Base-by-base conservation (phyloP, 2,113 vertebrate species). In the Galeopterus variegatus region DNA sequence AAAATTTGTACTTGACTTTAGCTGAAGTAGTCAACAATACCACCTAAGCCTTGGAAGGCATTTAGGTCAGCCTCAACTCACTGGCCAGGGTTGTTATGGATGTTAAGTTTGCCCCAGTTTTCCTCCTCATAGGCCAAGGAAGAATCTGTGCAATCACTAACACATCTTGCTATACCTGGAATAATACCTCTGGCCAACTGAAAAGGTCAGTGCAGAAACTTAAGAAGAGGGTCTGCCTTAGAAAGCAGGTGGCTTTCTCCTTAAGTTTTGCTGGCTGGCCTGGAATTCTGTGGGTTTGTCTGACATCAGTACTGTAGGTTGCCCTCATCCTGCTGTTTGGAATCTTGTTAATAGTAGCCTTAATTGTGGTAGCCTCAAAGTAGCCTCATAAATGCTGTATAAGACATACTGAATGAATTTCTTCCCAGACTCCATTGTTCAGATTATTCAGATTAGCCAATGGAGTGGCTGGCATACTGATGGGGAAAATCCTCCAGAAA, bases 401-500 rank as follows among this genome's bases (percentile, higher is more conserved):
- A 77, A 92, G 77, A 52, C 62, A 52, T 9, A 23, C 1, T 67
- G 67, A 72, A 2, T 72, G 67, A 81, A 54, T 77, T 52, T 45
- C 12, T 8, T 60, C 50, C 48, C 50, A 77, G 41, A 13, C n/a
- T 80, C 36, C 21, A 11, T 48, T 28, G 50, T 5, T 88, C 48
- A 56, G 33, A 58, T 86, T 54, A 76, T 54, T 90, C 23, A 75
- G 17, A 89, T 48, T 48, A 72, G 19, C 54, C 62, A 72, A 36
- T 21, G 12, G 45, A 54, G 23, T 75, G 54, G 45, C 58, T 75
- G 54, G 45, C 58, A 52, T 24, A 41, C n/a, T 79, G 28, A 45
- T 56, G 33, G 77, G 41, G 58, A 75, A 91, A 84, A 72, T 50
- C 52, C 62, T 85, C 41, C 31, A 41, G 28, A 89, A 97, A 62